A percentile compares a stretch with the other conserved stretches of the same genome.
These are phyloP conservation scores for Falco biarmicus DNA, from an alignment of 2,797 vertebrate species.

Conservation along the genomic window DNA sequence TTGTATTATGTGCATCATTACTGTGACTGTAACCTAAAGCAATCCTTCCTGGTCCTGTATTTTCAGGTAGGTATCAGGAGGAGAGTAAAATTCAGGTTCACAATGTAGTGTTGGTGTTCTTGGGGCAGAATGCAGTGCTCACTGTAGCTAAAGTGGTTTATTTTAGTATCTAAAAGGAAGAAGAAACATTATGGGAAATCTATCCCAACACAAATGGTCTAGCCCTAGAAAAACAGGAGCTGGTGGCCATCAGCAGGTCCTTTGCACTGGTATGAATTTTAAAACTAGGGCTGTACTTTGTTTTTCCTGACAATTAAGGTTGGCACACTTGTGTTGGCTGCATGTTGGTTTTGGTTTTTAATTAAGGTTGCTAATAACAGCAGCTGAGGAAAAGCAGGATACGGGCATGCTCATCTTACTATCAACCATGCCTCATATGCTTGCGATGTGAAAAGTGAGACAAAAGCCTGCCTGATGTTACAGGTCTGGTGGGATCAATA, in stretches of 20 bases:
- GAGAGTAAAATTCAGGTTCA: not conserved
- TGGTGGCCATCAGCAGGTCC: not conserved
- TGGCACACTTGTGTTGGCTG: not conserved
- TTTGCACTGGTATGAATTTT: not conserved
- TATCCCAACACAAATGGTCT: not conserved
- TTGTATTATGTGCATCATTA: not conserved
- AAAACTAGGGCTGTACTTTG: not conserved
- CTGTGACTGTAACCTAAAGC: not conserved
- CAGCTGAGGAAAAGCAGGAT: not conserved
- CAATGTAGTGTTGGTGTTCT: accelerated
- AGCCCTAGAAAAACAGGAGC: not conserved
- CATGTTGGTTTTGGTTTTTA: not conserved
- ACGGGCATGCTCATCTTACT: not conserved
- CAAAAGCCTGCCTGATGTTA: not conserved
- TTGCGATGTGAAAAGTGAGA: not conserved
- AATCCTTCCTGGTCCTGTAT: not conserved
- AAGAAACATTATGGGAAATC: not conserved
- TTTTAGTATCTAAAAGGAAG: not conserved
- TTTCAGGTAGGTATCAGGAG: not conserved
- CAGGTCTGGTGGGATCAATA: not conserved
- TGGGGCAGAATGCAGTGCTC: not conserved
- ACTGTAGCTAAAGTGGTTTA: not conserved
- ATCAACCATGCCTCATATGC: not conserved
- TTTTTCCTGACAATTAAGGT: not conserved
- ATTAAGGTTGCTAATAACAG: not conserved